A percentile compares a stretch with the other conserved stretches of the same genome.
These are phyloP conservation scores for Phasianus colchicus DNA, from an alignment of 2,113 vertebrate species.

Conservation along the genomic window DNA sequence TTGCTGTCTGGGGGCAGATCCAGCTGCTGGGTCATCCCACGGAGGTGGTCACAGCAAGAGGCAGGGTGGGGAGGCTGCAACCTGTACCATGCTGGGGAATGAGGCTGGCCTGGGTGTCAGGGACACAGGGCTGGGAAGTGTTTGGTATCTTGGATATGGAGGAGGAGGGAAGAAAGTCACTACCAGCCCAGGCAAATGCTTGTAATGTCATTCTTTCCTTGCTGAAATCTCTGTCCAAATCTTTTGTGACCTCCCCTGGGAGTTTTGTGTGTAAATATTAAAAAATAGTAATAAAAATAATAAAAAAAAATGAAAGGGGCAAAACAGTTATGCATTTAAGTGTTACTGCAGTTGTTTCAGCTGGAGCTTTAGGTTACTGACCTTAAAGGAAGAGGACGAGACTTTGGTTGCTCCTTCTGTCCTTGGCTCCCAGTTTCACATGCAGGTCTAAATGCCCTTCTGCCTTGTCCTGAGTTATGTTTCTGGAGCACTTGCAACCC, in stretches of 20 bases:
- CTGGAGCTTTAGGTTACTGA: neutral
- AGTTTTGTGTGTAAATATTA: neutral
- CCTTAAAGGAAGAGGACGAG: neutral
- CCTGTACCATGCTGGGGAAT: neutral
- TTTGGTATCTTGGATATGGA: neutral
- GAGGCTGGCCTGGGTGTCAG: neutral
- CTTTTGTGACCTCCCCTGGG: neutral
- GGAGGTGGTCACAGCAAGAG: neutral
- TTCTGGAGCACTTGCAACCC: neutral
- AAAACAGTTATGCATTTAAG: neutral
- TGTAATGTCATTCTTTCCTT: neutral
- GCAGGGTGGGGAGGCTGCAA: neutral
- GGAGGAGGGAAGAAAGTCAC: neutral
- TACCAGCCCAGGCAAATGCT: neutral
- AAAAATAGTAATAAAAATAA: neutral
- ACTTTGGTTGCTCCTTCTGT: neutral
- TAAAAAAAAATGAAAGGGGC: neutral
- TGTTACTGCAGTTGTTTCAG: neutral
- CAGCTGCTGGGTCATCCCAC: fast-evolving
- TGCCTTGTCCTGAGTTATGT: neutral
- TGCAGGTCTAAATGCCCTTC: neutral
- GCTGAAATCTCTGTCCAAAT: neutral
- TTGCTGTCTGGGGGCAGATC: neutral
- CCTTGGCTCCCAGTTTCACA: neutral
- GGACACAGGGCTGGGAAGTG: neutral